Evolutionary conservation across 2,888 invertebrate species (phyloP).

Genomic region (Drosophila atripex): DNA sequence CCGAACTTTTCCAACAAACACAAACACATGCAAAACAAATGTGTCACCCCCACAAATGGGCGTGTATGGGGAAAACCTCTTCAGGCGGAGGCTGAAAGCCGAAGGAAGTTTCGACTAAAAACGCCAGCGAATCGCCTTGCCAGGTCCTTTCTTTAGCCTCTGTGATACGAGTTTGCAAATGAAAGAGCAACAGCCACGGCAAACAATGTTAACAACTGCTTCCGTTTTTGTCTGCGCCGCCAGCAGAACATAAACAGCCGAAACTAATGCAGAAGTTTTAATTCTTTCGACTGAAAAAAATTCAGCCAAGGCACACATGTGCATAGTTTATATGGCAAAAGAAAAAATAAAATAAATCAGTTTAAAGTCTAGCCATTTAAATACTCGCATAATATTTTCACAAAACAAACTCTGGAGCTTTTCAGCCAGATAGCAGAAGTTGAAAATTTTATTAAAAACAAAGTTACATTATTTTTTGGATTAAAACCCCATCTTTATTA

Average conservation of each 20-base stretch:
- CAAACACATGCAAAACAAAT: slow-evolving; percentile 52
- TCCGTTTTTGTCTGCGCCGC: slow-evolving; percentile 35
- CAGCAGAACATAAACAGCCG: slow-evolving; percentile 40
- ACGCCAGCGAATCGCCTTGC: slow-evolving; percentile 33
- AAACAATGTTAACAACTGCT: slow-evolving; percentile 34
- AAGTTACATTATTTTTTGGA: background rate
- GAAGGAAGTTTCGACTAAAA: slow-evolving; percentile 48
- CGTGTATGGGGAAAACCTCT: slow-evolving; percentile 26
- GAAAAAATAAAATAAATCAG: background rate
- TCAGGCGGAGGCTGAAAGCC: slow-evolving; percentile 38
- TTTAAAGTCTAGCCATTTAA: background rate
- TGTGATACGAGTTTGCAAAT: slow-evolving; percentile 53
- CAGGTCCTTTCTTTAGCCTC: background rate
- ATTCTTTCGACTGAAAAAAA: slow-evolving; percentile 2
- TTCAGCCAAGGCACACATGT: background rate
- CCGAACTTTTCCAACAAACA: slow-evolving; percentile 56
- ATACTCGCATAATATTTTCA: background rate
- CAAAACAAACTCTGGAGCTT: background rate
- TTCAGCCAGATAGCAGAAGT: background rate
- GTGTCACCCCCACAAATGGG: slow-evolving; percentile 41
- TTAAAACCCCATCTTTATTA: background rate
- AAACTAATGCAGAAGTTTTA: slow-evolving; percentile 55
- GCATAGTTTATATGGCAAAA: background rate
- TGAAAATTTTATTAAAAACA: background rate
- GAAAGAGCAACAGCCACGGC: slow-evolving; percentile 38